Evolutionary conservation across 2,888 invertebrate genomes (phyloP).

Genomic region (Dryococelus australis): DNA sequence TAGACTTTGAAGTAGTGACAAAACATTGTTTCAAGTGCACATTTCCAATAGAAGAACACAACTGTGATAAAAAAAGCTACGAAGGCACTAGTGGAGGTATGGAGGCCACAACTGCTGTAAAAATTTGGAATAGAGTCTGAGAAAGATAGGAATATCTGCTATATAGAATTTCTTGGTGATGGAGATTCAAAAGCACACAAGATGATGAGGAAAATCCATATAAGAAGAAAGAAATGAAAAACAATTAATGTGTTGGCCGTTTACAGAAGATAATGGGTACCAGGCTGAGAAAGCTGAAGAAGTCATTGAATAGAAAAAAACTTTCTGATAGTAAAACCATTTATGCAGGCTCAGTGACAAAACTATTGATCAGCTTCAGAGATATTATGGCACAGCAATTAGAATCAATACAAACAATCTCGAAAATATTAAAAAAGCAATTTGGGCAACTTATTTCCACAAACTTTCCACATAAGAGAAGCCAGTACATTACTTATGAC

Average conservation of each 20-base stretch:
- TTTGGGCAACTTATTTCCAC: conserved; percentile 51
- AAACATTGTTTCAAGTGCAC: conserved; percentile 43
- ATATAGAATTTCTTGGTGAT: too few species aligned
- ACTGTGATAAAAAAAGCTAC: conserved; percentile 42
- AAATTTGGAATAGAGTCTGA: too few species aligned
- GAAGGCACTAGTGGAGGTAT: conserved; percentile 44
- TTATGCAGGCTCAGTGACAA: conserved; percentile 48
- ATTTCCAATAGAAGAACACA: conserved; percentile 35
- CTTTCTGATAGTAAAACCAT: too few species aligned
- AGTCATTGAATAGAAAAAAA: conserved; percentile 1
- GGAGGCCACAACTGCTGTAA: too few species aligned
- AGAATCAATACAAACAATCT: conserved; percentile 45
- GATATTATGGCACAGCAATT: conserved; percentile 50
- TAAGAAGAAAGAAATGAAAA: conserved; percentile 18
- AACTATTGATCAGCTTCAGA: conserved; percentile 48
- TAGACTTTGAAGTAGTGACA: conserved; percentile 42
- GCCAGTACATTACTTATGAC: conserved; percentile 48
- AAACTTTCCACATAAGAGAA: conserved; percentile 47
- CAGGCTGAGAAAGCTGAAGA: conserved; percentile 28
- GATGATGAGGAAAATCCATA: not conserved
- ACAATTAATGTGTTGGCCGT: conserved; percentile 34
- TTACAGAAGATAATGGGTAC: conserved; percentile 37
- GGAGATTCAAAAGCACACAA: conserved; percentile 34
- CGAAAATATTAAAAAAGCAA: conserved; percentile 48
- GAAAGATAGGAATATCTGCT: too few species aligned